Evolutionary conservation across 2,888 invertebrate species (phyloP).

Genomic region (Helicoverpa assulta): DNA sequence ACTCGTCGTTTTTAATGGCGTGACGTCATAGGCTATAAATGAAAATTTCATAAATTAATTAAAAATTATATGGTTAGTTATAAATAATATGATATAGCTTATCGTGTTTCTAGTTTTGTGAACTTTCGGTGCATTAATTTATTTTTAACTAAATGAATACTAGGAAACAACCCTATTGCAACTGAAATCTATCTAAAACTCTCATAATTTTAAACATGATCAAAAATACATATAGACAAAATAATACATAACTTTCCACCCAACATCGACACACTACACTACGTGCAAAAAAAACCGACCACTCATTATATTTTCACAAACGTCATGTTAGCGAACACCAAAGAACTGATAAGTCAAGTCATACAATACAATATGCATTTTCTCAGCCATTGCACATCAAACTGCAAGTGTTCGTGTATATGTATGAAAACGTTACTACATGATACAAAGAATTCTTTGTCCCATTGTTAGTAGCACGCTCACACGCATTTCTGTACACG

Average conservation of each 20-base stretch:
- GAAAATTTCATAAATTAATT: no score
- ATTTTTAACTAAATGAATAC: no score
- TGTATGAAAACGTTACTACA: slow-evolving; percentile 62
- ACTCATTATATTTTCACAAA: slow-evolving; percentile 23
- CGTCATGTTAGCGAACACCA: slow-evolving; percentile 29
- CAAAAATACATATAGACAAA: not conserved
- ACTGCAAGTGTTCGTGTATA: slow-evolving; percentile 33
- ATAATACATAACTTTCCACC: not conserved
- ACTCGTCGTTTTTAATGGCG: no score
- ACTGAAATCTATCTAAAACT: no score
- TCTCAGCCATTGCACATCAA: slow-evolving; percentile 58
- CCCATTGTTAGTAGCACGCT: slow-evolving; percentile 74
- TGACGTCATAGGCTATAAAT: no score
- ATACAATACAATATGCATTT: slow-evolving; percentile 46
- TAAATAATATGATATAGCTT: no score
- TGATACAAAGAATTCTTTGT: slow-evolving; percentile 78
- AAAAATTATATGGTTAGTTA: no score
- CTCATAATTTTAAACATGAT: no score
- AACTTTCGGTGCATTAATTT: no score
- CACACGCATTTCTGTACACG: slow-evolving; percentile 65
- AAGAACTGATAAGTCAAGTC: slow-evolving; percentile 37
- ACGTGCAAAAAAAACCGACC: slow-evolving; percentile 10
- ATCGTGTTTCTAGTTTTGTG: no score
- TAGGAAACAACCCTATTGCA: no score
- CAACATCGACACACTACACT: slow-evolving; percentile 3